Evolutionary conservation across 1,140 invertebrate species (phyloP).

Genomic region (Hermatobates lingyangjiaoensis): DNA sequence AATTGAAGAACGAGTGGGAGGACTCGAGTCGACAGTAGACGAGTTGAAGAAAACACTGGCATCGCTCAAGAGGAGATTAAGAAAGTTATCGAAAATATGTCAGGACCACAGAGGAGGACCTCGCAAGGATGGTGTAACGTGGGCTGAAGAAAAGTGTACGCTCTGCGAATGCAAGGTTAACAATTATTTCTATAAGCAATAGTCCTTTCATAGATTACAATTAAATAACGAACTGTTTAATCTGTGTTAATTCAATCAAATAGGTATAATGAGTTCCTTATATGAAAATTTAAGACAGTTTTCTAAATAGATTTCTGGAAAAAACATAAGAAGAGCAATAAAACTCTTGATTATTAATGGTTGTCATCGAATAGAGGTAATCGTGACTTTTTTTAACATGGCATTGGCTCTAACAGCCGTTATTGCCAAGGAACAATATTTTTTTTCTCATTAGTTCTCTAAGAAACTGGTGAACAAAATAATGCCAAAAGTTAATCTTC

Average conservation of each 20-base stretch:
- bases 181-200: no score
- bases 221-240: neutral
- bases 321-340: neutral
- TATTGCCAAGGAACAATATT: no score
- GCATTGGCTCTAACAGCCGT: no score
- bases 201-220: no score
- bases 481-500: no score
- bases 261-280: neutral
- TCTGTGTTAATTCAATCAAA: no score
- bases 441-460: no score
- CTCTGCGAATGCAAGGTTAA: conserved; percentile 31
- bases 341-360: no score
- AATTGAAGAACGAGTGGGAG: conserved; percentile 31
- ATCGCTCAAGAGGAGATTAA: conserved; percentile 29
- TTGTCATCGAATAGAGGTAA: no score
- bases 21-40: conserved; percentile 32
- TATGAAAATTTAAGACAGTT: neutral
- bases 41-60: conserved; percentile 33
- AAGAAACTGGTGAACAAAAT: no score
- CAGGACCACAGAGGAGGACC: conserved; percentile 24
- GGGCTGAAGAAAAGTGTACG: conserved; percentile 31
- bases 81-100: conserved; percentile 28
- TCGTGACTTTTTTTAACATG: no score
- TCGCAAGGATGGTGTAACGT: conserved; percentile 27
- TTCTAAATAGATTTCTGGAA: neutral